Evolutionary conservation across 2,113 vertebrate genomes (phyloP).

Genomic region (Siniperca chuatsi): DNA sequence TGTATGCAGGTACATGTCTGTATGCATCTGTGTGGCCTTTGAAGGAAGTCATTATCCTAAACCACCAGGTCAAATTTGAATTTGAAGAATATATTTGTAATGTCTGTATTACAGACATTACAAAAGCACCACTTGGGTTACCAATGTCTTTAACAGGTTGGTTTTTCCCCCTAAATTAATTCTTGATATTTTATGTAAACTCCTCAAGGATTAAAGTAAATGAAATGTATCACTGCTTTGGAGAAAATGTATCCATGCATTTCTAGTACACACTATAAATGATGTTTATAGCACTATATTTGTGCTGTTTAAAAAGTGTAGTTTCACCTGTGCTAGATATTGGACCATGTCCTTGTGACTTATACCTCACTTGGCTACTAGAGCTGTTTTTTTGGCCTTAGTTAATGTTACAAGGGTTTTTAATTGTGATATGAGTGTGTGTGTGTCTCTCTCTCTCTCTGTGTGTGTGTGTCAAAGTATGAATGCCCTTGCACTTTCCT

Average conservation of each 20-base stretch:
- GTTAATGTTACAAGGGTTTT: background rate
- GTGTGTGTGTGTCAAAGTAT: background rate
- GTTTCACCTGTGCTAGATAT: too few relatives aligned
- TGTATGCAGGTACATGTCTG: too few relatives aligned
- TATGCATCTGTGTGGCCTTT: too few relatives aligned
- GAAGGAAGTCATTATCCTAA: too few relatives aligned
- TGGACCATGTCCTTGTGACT: background rate
- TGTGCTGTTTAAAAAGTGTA: background rate
- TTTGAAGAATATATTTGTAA: background rate
- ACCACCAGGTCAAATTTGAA: background rate
- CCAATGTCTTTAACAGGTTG: background rate
- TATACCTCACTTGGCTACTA: background rate
- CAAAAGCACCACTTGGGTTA: background rate
- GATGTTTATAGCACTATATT: background rate
- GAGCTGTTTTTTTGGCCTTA: background rate
- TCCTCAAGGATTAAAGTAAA: background rate
- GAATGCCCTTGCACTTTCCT: conserved; percentile 25
- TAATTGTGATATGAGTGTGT: background rate
- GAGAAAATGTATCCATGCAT: background rate
- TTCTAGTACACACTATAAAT: background rate
- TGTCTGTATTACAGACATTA: background rate
- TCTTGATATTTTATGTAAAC: background rate
- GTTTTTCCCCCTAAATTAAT: background rate
- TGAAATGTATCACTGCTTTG: background rate
- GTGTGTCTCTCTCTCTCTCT: too few relatives aligned